Evolutionary conservation across 2,113 vertebrate species (phyloP).

Genomic region (Sterna hirundo): DNA sequence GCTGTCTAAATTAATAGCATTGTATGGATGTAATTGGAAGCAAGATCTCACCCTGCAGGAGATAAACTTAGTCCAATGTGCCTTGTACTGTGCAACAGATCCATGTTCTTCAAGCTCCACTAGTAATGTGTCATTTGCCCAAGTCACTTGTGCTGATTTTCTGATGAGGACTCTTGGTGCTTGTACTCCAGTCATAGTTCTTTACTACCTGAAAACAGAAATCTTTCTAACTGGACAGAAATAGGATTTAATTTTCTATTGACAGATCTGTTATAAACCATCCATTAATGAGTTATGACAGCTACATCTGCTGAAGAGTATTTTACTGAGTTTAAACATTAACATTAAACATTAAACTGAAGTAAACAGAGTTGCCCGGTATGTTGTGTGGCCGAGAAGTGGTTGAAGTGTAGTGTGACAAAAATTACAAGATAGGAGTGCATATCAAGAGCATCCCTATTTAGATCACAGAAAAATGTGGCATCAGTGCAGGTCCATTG

Average conservation of each 20-base stretch:
- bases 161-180: background rate
- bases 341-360: too few species aligned
- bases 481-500: accelerated
- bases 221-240: background rate
- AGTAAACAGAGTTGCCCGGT: background rate
- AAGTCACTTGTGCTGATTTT: background rate
- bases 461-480: background rate
- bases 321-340: background rate
- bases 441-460: background rate
- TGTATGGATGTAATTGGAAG: background rate
- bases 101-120: background rate
- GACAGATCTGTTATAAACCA: background rate
- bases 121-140: background rate
- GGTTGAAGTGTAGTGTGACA: background rate
- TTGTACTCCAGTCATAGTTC: background rate
- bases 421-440: background rate
- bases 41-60: background rate
- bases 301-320: background rate
- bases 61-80: background rate
- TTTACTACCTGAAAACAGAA: background rate
- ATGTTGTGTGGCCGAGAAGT: background rate
- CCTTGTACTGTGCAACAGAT: background rate
- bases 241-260: background rate
- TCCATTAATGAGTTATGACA: background rate
- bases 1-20: background rate